phyloP scores from a whole-genome alignment of 1,140 invertebrate genomes.

The Cecropterus lyciades region DNA sequence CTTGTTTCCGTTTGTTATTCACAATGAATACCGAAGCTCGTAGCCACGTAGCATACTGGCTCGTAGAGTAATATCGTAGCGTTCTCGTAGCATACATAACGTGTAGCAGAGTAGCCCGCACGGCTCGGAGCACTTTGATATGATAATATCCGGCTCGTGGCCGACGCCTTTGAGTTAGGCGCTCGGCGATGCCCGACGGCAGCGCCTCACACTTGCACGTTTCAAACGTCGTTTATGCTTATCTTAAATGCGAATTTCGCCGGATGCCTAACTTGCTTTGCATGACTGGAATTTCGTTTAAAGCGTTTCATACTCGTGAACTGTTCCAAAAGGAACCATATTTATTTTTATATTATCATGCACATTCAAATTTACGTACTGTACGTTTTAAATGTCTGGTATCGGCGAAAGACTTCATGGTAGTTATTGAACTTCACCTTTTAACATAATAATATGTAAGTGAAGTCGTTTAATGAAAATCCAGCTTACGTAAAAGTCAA shows the following conservation, averaged over 20 bases:
- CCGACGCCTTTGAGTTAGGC: slow-evolving; percentile 2
- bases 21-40: neutral
- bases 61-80: neutral
- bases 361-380: too few species aligned
- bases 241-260: slow-evolving; percentile 19
- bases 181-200: neutral
- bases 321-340: neutral
- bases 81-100: slow-evolving; percentile 1
- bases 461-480: too few species aligned
- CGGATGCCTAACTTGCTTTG: slow-evolving; percentile 1
- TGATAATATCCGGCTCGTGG: slow-evolving; percentile 12
- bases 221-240: slow-evolving; percentile 4
- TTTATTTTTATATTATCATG: neutral
- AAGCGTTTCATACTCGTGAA: neutral
- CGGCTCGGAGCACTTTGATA: slow-evolving; percentile 13
- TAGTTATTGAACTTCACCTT: too few species aligned
- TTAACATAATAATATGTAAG: too few species aligned
- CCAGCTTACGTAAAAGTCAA: too few species aligned
- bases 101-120: slow-evolving; percentile 1
- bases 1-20: too few species aligned
- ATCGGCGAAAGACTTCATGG: too few species aligned
- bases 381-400: too few species aligned
- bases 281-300: neutral
- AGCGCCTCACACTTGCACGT: neutral
- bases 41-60: neutral